These are phyloP conservation scores for Triplophysa siluroides DNA, from an alignment of 2,113 vertebrate genomes.

Conservation along the genomic window DNA sequence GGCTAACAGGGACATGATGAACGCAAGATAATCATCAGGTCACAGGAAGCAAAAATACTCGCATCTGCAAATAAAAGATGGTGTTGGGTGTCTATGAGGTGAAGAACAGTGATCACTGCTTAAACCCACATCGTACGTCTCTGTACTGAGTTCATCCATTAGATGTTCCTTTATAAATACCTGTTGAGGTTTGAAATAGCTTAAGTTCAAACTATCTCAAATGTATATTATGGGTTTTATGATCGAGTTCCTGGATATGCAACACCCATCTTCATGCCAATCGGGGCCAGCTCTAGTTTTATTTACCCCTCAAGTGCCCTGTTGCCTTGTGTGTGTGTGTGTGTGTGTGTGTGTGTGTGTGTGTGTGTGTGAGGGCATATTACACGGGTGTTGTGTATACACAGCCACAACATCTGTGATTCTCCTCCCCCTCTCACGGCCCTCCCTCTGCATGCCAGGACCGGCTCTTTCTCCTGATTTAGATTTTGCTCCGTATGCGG, in stretches of 20 bases:
- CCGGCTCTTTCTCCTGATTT: slow-evolving; percentile 49
- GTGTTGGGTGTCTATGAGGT: neutral
- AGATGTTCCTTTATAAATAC: neutral
- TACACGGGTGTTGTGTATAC: slow-evolving; percentile 43
- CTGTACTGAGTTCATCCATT: no score
- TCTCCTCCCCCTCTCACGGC: slow-evolving; percentile 43
- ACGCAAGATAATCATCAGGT: slow-evolving; percentile 20
- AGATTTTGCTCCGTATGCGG: slow-evolving; percentile 34
- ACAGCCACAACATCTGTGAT: slow-evolving; percentile 34
- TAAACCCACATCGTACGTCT: no score
- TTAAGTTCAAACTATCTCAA: neutral
- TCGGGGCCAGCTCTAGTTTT: neutral
- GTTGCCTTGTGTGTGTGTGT: neutral
- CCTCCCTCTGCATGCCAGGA: slow-evolving; percentile 48
- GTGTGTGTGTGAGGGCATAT: neutral
- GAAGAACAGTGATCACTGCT: neutral
- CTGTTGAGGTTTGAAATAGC: no score
- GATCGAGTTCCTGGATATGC: neutral
- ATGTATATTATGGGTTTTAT: neutral
- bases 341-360: neutral
- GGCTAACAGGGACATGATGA: neutral
- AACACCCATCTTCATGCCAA: neutral
- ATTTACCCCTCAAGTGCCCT: neutral
- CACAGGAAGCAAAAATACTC: slow-evolving; percentile 44
- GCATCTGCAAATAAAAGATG: slow-evolving; percentile 4